Base-by-base conservation (phyloP, 2,113 vertebrate genomes). In the Megaceryle maxima region DNA sequence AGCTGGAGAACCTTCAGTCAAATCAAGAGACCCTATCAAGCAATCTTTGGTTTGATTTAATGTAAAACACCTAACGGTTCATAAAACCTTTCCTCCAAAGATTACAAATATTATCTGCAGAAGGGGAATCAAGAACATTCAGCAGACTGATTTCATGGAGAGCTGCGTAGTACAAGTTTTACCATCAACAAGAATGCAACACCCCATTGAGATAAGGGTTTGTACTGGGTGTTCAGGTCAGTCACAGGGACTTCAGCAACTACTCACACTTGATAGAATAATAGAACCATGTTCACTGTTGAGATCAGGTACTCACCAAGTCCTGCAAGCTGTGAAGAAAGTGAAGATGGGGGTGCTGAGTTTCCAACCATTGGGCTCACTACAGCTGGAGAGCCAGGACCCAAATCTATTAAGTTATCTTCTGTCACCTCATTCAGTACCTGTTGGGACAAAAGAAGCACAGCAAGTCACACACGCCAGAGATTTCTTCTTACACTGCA, bases 331-430 rank as follows among this genome's bases (percentile, higher is more conserved):
- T 99, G 99, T 33, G 99, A 99, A 51, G 99, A 99, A 72, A 99
- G 97, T 5, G 98, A 98, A 44, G 99, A 96, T 0, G 98, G 98
- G 9, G 99, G 98, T 16, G 98, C 98, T 15, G 97, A 98, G 69
- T 94, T 97, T 57, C 97, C 99, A 0, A 98, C 97, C 98, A 99
- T 98, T 19, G 99, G 99, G 97, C 99, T 99, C 97, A 99, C 98
- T 83, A 99, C 99, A 1, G 99, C 99, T 5, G 99, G 99, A 74
- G 99, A 99, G 50, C 99, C 99, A 1, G 99, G 99, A 57, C 99
- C 99, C 77, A 99, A 98, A 96, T 99, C 99, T 95, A 99, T 99
- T 90, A 99, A 98, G 96, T 99, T 99, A 97, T 99, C 99, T 93
- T 99, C 99, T 3, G 99, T 99, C 16, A 99, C 99, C 73, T 99